phyloP scores from a whole-genome alignment of 2,113 vertebrate species.

The Nannospalax galili region DNA sequence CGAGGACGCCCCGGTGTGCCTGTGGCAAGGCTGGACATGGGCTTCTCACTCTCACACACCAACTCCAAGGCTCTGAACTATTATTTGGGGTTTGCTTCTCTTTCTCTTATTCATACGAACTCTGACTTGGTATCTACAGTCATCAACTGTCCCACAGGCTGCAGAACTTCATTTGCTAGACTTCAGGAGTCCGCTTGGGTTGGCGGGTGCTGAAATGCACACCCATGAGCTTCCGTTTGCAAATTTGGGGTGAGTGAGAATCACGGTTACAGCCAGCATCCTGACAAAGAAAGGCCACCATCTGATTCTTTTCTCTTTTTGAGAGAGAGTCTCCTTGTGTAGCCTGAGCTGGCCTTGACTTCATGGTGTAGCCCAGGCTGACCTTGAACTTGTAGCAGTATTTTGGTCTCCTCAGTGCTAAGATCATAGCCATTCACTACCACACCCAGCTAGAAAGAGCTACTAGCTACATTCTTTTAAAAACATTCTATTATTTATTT shows the following conservation, averaged over 20 bases:
- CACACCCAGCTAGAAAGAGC: neutral
- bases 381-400: neutral
- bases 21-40: too few species aligned
- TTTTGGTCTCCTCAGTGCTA: neutral
- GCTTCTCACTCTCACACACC: neutral
- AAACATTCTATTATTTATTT: too few species aligned
- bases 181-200: neutral
- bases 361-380: too few species aligned
- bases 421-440: too few species aligned
- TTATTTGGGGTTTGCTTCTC: neutral
- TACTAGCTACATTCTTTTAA: neutral
- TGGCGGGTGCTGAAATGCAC: neutral
- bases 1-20: too few species aligned
- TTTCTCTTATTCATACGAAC: neutral
- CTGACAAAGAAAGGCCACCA: accelerated
- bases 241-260: neutral
- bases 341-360: neutral
- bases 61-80: neutral
- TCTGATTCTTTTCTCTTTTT: neutral
- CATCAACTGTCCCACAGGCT: neutral
- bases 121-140: neutral
- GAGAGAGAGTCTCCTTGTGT: neutral
- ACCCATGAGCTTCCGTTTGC: neutral
- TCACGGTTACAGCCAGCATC: neutral
- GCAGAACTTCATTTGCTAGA: neutral